Conservation (phyloP, 2,797 vertebrate genomes). For the Spizella passerina region DNA sequence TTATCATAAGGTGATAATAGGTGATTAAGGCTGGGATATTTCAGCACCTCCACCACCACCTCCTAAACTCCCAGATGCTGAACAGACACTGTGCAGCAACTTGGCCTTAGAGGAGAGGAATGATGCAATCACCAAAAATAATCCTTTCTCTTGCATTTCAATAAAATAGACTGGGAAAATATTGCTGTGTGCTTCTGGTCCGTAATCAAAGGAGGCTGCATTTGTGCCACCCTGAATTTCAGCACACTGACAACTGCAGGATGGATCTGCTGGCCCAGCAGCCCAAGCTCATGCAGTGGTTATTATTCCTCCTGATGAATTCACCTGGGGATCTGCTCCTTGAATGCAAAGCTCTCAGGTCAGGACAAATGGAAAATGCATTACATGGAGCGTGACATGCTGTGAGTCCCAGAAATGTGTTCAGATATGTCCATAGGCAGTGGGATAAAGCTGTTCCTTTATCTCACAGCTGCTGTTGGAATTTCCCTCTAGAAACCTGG, state of each 20-base stretch:
- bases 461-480: conserved; percentile 2
- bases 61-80: not conserved
- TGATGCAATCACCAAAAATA: not conserved
- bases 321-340: not conserved
- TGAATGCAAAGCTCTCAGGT: not conserved
- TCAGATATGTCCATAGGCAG: not conserved
- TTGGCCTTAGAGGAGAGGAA: not conserved
- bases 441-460: not conserved
- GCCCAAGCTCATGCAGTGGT: not conserved
- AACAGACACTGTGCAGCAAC: not conserved
- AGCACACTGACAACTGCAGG: not conserved
- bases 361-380: conserved; percentile 26
- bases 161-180: not conserved
- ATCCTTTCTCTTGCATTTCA: not conserved
- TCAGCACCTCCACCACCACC: not conserved
- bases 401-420: not conserved
- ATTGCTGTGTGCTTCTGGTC: not conserved
- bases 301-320: conserved; percentile 21
- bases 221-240: not conserved
- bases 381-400: not conserved
- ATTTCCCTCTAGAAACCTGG: not conserved
- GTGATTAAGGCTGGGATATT: not conserved
- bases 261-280: conserved; percentile 25
- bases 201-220: not conserved
- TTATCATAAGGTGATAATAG: not conserved